Conservation (phyloP, 1,140 invertebrate species). For the Gonatopus flavifemur region DNA sequence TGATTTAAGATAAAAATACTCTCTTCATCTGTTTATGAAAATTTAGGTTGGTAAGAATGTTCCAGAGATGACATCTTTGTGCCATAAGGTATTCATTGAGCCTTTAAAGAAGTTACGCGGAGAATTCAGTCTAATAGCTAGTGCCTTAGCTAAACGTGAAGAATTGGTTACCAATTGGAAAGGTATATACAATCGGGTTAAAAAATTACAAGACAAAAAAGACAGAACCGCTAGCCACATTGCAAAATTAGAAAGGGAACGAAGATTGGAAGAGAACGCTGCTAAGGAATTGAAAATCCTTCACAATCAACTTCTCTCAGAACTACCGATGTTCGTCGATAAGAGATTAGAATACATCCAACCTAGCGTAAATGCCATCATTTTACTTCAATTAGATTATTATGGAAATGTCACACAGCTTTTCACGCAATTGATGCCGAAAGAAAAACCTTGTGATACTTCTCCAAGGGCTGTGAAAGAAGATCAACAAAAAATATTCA, state of each 20-base stretch:
- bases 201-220: constrained; percentile 51
- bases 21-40: not conserved
- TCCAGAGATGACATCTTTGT: constrained; percentile 38
- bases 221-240: constrained; percentile 51
- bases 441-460: constrained; percentile 29
- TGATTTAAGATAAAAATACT: too few species aligned
- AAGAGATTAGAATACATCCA: constrained; percentile 51
- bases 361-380: constrained; percentile 52
- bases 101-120: constrained; percentile 53
- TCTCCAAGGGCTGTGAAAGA: constrained; percentile 35
- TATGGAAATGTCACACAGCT: constrained; percentile 53
- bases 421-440: constrained; percentile 50
- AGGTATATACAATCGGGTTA: constrained; percentile 36
- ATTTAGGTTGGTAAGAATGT: constrained; percentile 45
- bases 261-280: constrained; percentile 34
- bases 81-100: constrained; percentile 48
- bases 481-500: constrained; percentile 39
- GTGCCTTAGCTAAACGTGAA: constrained; percentile 45
- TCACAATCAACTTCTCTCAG: constrained; percentile 42
- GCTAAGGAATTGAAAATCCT: constrained; percentile 46
- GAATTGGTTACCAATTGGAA: constrained; percentile 49
- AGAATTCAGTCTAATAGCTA: constrained; percentile 44
- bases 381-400: constrained; percentile 55
- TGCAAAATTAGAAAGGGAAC: constrained; percentile 51
- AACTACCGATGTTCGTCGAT: constrained; percentile 47